These are phyloP conservation scores for Hapalemur alaotrensis DNA, from an alignment of 2,797 vertebrate species.

Conservation along the genomic window DNA sequence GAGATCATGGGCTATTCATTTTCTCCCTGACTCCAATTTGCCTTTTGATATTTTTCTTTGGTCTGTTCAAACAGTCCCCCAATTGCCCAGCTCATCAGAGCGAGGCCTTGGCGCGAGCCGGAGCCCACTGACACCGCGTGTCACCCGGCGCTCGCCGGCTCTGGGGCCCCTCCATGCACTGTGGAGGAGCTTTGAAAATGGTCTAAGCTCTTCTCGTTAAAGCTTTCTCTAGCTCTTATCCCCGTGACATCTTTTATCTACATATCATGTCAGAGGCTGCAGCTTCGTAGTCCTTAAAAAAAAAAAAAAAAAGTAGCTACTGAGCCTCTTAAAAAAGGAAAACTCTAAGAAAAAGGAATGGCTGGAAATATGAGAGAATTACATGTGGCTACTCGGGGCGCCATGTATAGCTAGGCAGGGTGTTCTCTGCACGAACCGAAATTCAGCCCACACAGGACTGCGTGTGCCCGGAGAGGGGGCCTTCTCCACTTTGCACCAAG, in stretches of 20 bases:
- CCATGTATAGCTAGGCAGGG: not conserved
- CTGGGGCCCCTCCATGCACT: not conserved
- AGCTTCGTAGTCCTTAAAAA: constrained; percentile 49
- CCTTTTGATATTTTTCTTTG: constrained; percentile 80
- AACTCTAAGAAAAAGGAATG: not conserved
- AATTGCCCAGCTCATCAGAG: constrained; percentile 72
- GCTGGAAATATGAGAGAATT: constrained; percentile 52
- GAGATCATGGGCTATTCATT: constrained; percentile 80
- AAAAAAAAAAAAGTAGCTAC: not conserved
- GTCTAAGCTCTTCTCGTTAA: constrained; percentile 52
- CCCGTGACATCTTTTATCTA: constrained; percentile 68
- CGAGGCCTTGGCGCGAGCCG: not conserved
- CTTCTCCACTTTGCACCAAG: not conserved
- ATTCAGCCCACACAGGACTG: not conserved
- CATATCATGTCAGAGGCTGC: constrained; percentile 43
- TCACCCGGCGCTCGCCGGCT: constrained; percentile 23
- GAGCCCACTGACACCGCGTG: constrained; percentile 46
- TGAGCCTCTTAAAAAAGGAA: constrained; percentile 23
- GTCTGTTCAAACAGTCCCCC: constrained; percentile 77
- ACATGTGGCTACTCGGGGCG: not conserved
- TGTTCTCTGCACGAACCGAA: not conserved
- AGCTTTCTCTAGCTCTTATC: constrained; percentile 65
- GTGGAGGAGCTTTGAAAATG: constrained; percentile 52
- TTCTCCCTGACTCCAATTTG: constrained; percentile 75
- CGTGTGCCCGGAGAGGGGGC: accelerated